A percentile compares a stretch with the other conserved stretches of the same genome.
Conservation (phyloP, 2,888 invertebrate genomes). For the Scaptomyza caliginosa region DNA sequence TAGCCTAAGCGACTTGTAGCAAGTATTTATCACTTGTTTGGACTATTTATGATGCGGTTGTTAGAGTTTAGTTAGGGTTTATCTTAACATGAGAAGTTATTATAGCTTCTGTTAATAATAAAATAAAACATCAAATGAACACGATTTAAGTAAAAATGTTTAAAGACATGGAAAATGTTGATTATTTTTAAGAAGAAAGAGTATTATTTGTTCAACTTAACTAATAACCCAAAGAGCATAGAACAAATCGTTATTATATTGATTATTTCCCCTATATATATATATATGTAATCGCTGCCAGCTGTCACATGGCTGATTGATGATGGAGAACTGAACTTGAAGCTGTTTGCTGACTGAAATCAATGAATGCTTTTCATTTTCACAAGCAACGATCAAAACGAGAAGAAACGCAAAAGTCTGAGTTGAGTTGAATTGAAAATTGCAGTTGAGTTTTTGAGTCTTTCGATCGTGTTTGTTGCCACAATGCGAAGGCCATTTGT, state of each 20-base stretch:
- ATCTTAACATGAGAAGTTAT: no score
- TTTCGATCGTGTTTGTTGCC: conserved; percentile 41
- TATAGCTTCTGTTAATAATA: no score
- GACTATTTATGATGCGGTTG: no score
- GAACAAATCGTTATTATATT: conserved; percentile 1
- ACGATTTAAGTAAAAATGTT: no score
- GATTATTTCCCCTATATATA: not conserved
- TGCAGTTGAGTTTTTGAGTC: conserved; percentile 27
- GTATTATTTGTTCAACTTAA: not conserved
- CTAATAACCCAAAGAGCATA: conserved; percentile 20
- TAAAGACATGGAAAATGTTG: no score
- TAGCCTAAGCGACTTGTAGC: not conserved
- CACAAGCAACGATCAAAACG: conserved; percentile 20
- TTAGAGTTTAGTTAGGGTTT: no score
- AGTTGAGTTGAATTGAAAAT: conserved; percentile 13
- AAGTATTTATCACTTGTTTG: not conserved
- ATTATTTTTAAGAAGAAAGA: no score
- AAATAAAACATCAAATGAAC: no score
- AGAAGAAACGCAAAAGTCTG: conserved; percentile 26
- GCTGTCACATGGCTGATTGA: conserved; percentile 68
- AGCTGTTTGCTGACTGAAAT: conserved; percentile 29
- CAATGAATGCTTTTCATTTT: conserved; percentile 51
- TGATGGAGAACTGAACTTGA: conserved; percentile 75
- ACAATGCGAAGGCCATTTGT: conserved; percentile 67
- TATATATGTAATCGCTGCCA: conserved; percentile 13